Evolutionary conservation across 2,888 invertebrate genomes (phyloP), one percentile per base, ranked within the genome.

Genomic region (Temnothorax ravouxi): DNA sequence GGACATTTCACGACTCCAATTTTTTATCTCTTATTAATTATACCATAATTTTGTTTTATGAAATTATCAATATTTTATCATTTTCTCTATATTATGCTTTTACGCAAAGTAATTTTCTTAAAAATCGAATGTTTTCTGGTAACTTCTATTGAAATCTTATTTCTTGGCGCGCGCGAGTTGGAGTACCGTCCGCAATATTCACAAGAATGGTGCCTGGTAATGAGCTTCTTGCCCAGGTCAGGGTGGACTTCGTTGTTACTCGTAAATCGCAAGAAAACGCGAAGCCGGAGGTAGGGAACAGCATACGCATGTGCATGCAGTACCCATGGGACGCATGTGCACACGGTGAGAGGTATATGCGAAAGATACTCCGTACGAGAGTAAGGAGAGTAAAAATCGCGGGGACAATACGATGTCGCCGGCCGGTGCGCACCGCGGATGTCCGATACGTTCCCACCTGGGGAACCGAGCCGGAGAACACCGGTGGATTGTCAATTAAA

Each of bases 401-500:
- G 91, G 92, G 5, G 93, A 95, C 95, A 95, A 95, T 95, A 95
- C 93, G 92, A 92, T 94, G 94, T 94, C 91, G 93, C 92, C 91
- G 92, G n/a, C 15, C 92, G 92, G n/a, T n/a, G 91, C 91, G 85
- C 86, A 90, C 25, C 59, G 91, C 86, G 92, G 91, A 92, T 94
- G 94, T 94, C 84, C 6, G 93, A 50, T 54, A 44, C 56, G 92
- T 94, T 94, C 94, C 95, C 95, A 95, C 94, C 94, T 94, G 89
- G 89, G 69, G 29, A 61, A 64, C 64, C 18, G 3, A 52, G 62
- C 61, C 9, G 77, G 41, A 25, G 89, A 86, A 71, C 88, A 88
- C 29, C 89, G 83, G 76, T 84, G 89, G 89, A 94, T 94, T 94
- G 94, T 95, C 95, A 95, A 95, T 95, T 95, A 95, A 94, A 94